phyloP scores from a whole-genome alignment of 2,113 vertebrate species.

The Pedetes capensis region DNA sequence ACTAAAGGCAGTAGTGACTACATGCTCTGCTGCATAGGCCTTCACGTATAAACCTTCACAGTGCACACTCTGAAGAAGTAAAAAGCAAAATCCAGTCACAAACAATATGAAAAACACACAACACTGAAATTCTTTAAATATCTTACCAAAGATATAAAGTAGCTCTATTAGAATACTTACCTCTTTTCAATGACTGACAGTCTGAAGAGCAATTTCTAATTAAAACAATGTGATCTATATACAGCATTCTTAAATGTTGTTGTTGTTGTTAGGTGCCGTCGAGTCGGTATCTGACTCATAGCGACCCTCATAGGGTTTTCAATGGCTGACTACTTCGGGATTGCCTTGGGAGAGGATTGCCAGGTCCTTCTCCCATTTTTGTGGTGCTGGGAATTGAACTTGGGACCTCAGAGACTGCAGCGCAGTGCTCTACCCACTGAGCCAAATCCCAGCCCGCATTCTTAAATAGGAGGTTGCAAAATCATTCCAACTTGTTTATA shows the following conservation, averaged over 20 bases:
- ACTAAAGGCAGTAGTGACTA: background rate
- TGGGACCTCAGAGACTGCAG: too few relatives aligned
- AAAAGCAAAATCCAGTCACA: background rate
- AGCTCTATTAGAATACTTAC: background rate
- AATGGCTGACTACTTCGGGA: too few relatives aligned
- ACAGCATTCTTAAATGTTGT: too few relatives aligned
- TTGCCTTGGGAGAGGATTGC: too few relatives aligned
- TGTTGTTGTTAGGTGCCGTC: too few relatives aligned
- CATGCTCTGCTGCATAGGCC: rapidly evolving
- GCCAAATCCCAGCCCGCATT: too few relatives aligned
- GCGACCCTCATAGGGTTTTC: too few relatives aligned
- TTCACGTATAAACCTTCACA: background rate
- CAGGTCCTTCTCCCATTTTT: too few relatives aligned
- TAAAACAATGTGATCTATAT: background rate
- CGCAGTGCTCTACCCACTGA: too few relatives aligned
- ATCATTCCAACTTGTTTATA: background rate
- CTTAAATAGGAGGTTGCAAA: background rate
- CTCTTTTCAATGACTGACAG: background rate
- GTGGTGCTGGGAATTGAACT: too few relatives aligned
- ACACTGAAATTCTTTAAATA: background rate
- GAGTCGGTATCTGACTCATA: too few relatives aligned
- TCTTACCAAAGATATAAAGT: background rate
- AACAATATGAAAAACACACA: background rate
- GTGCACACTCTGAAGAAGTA: background rate
- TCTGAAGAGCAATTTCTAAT: background rate